These are phyloP conservation scores for Drosophila atripex DNA, from an alignment of 2,888 invertebrate genomes.

Conservation along the genomic window DNA sequence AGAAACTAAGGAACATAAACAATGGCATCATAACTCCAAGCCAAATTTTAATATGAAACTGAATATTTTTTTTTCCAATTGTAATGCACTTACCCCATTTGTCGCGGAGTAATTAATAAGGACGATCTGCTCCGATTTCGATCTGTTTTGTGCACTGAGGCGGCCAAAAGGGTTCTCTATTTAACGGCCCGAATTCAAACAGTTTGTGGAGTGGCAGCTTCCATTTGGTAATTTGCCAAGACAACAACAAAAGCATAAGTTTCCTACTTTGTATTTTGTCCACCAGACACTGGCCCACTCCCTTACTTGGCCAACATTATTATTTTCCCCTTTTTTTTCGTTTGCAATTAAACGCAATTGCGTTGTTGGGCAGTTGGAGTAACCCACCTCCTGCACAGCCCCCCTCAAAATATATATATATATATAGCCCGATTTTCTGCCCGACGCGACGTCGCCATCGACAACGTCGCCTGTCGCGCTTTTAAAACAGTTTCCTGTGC, in stretches of 20 bases:
- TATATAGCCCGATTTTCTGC: constrained; percentile 11
- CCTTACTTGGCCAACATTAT: constrained; percentile 24
- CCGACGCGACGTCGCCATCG: constrained; percentile 56
- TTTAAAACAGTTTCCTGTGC: constrained; percentile 79
- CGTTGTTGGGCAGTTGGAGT: constrained; percentile 52
- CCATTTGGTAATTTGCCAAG: constrained; percentile 74
- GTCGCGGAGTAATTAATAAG: constrained; percentile 38
- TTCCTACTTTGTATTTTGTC: constrained; percentile 66
- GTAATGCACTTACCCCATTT: constrained; percentile 21
- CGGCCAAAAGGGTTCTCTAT: constrained; percentile 22
- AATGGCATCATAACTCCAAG: no score
- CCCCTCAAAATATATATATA: constrained; percentile 5
- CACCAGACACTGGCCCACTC: constrained; percentile 48
- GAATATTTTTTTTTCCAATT: background rate
- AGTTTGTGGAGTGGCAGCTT: constrained; percentile 51
- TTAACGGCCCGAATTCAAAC: constrained; percentile 41
- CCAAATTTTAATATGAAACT: no score
- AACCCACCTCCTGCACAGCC: constrained; percentile 8
- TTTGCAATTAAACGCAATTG: constrained; percentile 81
- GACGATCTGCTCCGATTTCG: constrained; percentile 42
- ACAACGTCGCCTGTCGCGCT: constrained; percentile 57
- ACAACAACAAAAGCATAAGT: constrained; percentile 37
- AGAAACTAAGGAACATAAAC: background rate
- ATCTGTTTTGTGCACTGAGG: constrained; percentile 55
- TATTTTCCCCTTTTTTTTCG: constrained; percentile 25